These are phyloP conservation scores for Caenorhabditis afra DNA, from an alignment of 2,888 invertebrate species.

Conservation along the genomic window DNA sequence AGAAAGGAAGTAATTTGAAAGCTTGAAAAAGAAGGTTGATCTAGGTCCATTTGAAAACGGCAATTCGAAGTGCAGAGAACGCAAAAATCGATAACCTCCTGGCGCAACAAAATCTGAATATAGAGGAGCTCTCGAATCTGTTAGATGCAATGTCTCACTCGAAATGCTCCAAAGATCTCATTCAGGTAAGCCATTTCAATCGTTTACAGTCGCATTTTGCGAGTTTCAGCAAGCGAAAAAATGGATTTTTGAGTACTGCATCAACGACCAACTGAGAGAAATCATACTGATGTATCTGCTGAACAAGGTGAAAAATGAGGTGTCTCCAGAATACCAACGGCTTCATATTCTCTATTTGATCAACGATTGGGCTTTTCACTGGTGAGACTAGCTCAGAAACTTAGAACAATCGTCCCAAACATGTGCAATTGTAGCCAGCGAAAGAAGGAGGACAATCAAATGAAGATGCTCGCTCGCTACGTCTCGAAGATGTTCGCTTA, in stretches of 20 bases:
- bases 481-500: conserved; percentile 99
- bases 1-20: not conserved
- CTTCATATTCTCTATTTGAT: conserved; percentile 98
- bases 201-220: too few species aligned
- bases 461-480: conserved; percentile 93
- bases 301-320: conserved; percentile 84
- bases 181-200: conserved; percentile 27
- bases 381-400: too few species aligned
- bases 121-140: conserved; percentile 7
- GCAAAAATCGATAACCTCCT: conserved; percentile 27
- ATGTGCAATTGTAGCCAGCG: conserved; percentile 87
- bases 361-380: conserved; percentile 97
- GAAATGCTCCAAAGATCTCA: conserved; percentile 55
- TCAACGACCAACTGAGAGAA: conserved; percentile 88
- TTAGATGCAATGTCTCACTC: conserved; percentile 25
- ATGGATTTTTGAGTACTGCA: conserved; percentile 95
- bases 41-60: conserved; percentile 32
- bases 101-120: conserved; percentile 23
- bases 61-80: conserved; percentile 33
- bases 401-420: too few species aligned
- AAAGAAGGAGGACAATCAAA: conserved; percentile 94
- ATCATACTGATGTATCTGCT: conserved; percentile 82
- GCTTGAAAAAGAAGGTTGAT: not conserved
- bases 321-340: conserved; percentile 90
- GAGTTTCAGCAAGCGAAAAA: conserved; percentile 86